These are phyloP conservation scores for Philaethria dido DNA, from an alignment of 2,888 invertebrate species.

Conservation along the genomic window DNA sequence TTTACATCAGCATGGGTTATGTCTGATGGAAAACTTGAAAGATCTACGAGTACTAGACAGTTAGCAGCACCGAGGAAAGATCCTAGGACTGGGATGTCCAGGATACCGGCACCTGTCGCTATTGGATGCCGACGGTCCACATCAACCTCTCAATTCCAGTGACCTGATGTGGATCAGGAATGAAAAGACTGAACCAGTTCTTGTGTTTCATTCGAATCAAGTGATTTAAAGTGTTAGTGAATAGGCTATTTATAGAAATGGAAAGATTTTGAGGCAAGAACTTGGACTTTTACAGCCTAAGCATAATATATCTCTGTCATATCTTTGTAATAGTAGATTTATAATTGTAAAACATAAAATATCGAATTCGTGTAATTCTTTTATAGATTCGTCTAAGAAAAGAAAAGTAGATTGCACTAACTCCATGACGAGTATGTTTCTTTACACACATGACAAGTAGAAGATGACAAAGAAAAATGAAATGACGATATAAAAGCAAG, in stretches of 20 bases:
- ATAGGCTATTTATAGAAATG: constrained; percentile 32
- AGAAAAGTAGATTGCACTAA: constrained; percentile 41
- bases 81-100: constrained; percentile 69
- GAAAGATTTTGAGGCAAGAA: constrained; percentile 26
- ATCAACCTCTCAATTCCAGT: constrained; percentile 77
- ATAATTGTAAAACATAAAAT: constrained; percentile 28
- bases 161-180: constrained; percentile 53
- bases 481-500: constrained; percentile 41
- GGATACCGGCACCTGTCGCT: constrained; percentile 77
- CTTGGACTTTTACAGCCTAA: constrained; percentile 24
- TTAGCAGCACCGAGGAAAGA: constrained; percentile 77
- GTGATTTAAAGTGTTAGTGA: constrained; percentile 42
- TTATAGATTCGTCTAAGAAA: constrained; percentile 37
- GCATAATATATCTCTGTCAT: constrained; percentile 45
- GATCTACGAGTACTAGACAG: constrained; percentile 83
- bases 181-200: constrained; percentile 48
- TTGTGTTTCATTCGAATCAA: constrained; percentile 40
- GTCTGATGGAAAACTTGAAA: constrained; percentile 86
- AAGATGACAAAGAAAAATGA: constrained; percentile 11
- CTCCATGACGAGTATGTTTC: background rate
- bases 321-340: constrained; percentile 48
- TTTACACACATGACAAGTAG: constrained; percentile 15
- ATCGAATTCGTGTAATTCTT: constrained; percentile 39
- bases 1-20: constrained; percentile 89
- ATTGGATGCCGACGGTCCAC: constrained; percentile 75